Percentiles rank a stretch among this genome's conserved stretches.
These are phyloP conservation scores for Phyllotis vaccarum DNA, from an alignment of 2,797 vertebrate genomes.

Conservation along the genomic window DNA sequence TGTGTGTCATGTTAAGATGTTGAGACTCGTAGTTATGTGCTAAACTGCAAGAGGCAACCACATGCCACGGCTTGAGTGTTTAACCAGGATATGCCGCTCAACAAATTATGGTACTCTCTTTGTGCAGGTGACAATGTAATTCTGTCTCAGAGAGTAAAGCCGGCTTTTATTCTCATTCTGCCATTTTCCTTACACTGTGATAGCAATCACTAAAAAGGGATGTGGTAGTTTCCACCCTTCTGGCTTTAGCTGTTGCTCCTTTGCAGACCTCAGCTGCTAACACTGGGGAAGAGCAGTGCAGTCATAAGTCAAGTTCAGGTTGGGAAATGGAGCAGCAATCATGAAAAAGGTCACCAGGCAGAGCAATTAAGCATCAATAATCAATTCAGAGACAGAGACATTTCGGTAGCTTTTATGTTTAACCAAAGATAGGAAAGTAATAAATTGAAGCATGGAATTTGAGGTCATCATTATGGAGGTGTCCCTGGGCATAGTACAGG, in stretches of 20 bases:
- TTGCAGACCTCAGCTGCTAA: not conserved
- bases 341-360: not conserved
- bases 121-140: not conserved
- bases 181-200: not conserved
- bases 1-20: not conserved
- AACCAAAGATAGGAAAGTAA: constrained; percentile 59
- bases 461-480: not conserved
- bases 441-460: not conserved
- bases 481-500: not conserved
- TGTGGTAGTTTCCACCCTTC: not conserved
- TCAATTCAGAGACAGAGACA: constrained; percentile 7
- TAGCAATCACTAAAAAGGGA: not conserved
- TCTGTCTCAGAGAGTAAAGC: too few relatives aligned
- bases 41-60: not conserved
- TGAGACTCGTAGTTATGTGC: not conserved
- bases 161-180: not conserved
- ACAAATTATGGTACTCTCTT: not conserved
- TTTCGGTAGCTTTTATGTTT: constrained; percentile 62
- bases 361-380: not conserved
- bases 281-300: not conserved
- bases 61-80: not conserved
- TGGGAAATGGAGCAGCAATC: constrained; percentile 31
- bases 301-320: not conserved
- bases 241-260: not conserved
- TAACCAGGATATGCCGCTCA: fast-evolving